phyloP scores from a whole-genome alignment of 2,113 vertebrate species.

The Dissostichus mawsoni region DNA sequence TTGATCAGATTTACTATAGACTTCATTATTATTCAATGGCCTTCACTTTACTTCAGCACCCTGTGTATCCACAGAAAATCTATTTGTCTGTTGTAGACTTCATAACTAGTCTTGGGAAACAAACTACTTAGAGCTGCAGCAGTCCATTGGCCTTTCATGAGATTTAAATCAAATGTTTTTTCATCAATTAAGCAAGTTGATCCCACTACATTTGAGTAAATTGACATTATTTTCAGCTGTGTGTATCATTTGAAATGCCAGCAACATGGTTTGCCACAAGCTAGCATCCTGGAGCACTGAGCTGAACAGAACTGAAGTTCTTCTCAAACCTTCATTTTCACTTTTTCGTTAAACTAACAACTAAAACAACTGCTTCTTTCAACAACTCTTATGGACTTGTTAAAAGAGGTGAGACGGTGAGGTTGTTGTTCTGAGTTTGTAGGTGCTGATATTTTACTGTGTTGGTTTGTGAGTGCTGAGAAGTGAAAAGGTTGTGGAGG shows the following conservation, averaged over 20 bases:
- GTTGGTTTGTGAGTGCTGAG: slow-evolving; percentile 49
- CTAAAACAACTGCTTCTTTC: slow-evolving; percentile 1
- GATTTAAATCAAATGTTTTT: neutral
- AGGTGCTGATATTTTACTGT: slow-evolving; percentile 47
- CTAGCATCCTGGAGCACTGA: slow-evolving; percentile 1
- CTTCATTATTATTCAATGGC: neutral
- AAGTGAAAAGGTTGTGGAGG: slow-evolving; percentile 36
- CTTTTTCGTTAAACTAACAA: neutral
- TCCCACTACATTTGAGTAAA: slow-evolving; percentile 18
- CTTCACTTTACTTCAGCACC: neutral
- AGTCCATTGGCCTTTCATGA: neutral
- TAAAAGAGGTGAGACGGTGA: neutral
- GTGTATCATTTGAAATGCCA: slow-evolving; percentile 8
- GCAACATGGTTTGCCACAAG: slow-evolving; percentile 7
- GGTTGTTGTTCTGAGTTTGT: slow-evolving; percentile 19
- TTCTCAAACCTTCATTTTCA: neutral
- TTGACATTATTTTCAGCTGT: slow-evolving; percentile 4
- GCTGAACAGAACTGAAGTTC: slow-evolving; percentile 11
- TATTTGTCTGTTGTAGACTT: slow-evolving; percentile 1
- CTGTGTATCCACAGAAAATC: neutral
- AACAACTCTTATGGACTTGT: slow-evolving; percentile 14
- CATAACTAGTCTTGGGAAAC: slow-evolving; percentile 20
- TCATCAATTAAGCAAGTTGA: slow-evolving; percentile 8
- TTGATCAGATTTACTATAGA: neutral
- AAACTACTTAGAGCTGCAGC: slow-evolving; percentile 7